Percentiles rank a stretch among this genome's conserved stretches.
These are phyloP conservation scores for Diaprepes abbreviatus DNA, from an alignment of 2,888 invertebrate species.

Conservation along the genomic window DNA sequence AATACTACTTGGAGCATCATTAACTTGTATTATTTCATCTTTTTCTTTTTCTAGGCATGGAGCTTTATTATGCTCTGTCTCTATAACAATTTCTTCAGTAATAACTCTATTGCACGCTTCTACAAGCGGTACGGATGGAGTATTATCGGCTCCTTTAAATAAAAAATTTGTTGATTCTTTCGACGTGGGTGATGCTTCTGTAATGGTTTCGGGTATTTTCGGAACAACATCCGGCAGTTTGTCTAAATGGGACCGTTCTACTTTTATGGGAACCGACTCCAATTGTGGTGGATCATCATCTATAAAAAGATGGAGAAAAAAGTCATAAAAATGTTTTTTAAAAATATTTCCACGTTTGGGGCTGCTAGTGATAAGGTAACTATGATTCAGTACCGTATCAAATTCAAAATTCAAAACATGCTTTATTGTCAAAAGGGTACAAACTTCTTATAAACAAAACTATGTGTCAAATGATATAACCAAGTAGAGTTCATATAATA, in stretches of 20 bases:
- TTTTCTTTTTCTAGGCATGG: neutral
- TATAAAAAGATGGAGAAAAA: too few species aligned
- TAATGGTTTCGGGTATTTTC: conserved; percentile 48
- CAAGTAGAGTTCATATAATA: too few species aligned
- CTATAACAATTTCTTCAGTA: neutral
- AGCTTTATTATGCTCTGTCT: neutral
- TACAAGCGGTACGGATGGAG: neutral
- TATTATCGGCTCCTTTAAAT: conserved; percentile 17
- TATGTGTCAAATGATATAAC: too few species aligned
- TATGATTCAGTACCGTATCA: too few species aligned
- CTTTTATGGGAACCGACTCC: conserved; percentile 24
- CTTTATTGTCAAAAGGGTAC: too few species aligned
- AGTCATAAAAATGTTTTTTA: too few species aligned
- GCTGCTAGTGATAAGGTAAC: too few species aligned
- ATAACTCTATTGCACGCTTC: neutral
- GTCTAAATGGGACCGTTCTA: conserved; percentile 28
- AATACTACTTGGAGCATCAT: neutral
- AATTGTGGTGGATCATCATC: conserved; percentile 37
- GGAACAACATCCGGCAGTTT: conserved; percentile 51
- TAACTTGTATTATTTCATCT: neutral
- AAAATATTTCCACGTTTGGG: too few species aligned
- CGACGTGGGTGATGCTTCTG: conserved; percentile 39
- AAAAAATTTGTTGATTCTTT: conserved; percentile 41
- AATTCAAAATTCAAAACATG: too few species aligned
- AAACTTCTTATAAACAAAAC: too few species aligned